Base-by-base conservation (phyloP, 2,888 invertebrate genomes). In the Xestoiulus laeticollis region DNA sequence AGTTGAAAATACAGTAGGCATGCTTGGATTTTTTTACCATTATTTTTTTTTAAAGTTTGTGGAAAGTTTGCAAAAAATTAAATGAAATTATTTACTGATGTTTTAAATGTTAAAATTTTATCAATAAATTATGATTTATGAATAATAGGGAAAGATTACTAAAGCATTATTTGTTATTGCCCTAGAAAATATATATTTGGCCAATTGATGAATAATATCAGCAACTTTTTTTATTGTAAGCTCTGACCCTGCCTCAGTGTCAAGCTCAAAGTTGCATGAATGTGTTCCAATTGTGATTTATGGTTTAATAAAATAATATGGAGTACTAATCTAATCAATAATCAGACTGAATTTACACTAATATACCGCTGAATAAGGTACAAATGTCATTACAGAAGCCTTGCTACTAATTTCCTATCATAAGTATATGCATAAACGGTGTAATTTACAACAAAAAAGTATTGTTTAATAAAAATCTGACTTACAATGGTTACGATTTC, bases 341-440 rank as follows among this genome's bases (percentile, higher is more conserved):
- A 30, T 78, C 30, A 16, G 30, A 78, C 26, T 12, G 26, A 14
- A 78, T 78, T 78, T 26, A 30, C 12, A 30, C 30, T 16, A 78
- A 78, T 30, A 78, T 78, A 32, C 78, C 14, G 78, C 30, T 78
- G 30, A 78, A 78, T 16, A 12, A 78, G 30, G 78, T 78, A 78
- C 78, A 78, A 78, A 78, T 78, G 30, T 30, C 78, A 78, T 16
- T 78, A 32, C 78, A 16, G 30, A 78, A 78, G 68, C 68, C 68
- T 26, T 78, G 26, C 30, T 78, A 78, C 78, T 78, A 78, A 78
- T 78, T 78, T 78, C 78, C 14, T 78, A 78, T 30, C 30, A 4
- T 32, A 78, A 78, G 14, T 30, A 78, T 30, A 78, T 32, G 30
- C 26, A 26, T 78, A 3, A 78, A 32, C 78, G 16, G 14, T 78